Base-by-base conservation (phyloP, 2,113 vertebrate genomes). In the Sarotherodon lohbergeri region DNA sequence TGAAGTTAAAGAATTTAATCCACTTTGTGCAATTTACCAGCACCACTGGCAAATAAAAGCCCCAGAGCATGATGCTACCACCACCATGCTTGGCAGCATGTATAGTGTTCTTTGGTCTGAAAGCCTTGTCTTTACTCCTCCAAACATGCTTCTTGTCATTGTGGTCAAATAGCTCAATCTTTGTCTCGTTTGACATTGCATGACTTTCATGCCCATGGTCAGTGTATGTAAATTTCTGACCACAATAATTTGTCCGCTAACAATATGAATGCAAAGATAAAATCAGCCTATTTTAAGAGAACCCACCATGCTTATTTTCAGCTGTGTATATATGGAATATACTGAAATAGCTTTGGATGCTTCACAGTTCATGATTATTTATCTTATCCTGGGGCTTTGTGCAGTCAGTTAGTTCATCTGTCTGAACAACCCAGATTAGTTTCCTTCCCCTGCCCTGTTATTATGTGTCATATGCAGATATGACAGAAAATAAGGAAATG, bases 231-330 rank as follows among this genome's bases (percentile, higher is more conserved):
- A 24, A 71, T n/a, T 43, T 71, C 36, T 68, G n/a, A 46, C 39
- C n/a, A 46, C 22, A 46, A 73, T 46, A 46, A 73, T 27, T 46
- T 73, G 34, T 68, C 63, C 27, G 43, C 39, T 50, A 48, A 48
- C 43, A 76, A 76, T 32, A 2, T 76, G 43, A 76, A 76, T 48
- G 3, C 16, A 50, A 48, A 50, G 39, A 71, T 24, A 71, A 71
- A 71, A 43, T 41, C 13, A 16, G 68, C 8, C 22, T 16, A 43
- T 71, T 27, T 71, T 71, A 27, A 13, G 0, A 6, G 12, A n/a
- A 16, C n/a, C 39, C 13, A 0, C n/a, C 0, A 71, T 43, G 3
- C 63, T 41, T 0, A 1, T 43, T 71, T 71, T 14, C 66, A 71
- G 66, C 39, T 46, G 39, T 24, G 22, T 73, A 27, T 41, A 27